phyloP scores from a whole-genome alignment of 2,888 invertebrate genomes.

The Noctua fimbriata region DNA sequence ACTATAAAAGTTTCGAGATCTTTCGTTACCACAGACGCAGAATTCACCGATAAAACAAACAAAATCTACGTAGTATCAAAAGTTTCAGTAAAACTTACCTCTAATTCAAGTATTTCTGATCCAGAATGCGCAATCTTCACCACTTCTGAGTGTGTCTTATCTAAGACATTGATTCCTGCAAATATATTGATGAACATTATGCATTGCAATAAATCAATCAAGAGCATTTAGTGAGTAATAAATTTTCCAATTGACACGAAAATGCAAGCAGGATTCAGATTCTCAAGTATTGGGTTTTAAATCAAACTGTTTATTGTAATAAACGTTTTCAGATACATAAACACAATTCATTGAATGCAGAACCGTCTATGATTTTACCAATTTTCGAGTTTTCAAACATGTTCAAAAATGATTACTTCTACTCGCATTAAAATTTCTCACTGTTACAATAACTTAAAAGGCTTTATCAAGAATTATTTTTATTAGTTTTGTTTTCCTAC shows the following conservation, averaged over 20 bases:
- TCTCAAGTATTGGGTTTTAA: slow-evolving; percentile 3
- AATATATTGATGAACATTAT: slow-evolving; percentile 62
- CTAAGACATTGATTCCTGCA: slow-evolving; percentile 95
- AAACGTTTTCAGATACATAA: not conserved
- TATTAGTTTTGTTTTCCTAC: not conserved
- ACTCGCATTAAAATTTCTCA: too few relatives aligned
- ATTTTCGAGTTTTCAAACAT: not conserved
- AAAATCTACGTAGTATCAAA: not conserved
- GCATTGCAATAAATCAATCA: slow-evolving; percentile 50
- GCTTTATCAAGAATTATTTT: not conserved
- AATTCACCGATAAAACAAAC: not conserved
- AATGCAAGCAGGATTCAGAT: slow-evolving; percentile 29
- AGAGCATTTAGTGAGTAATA: slow-evolving; percentile 46
- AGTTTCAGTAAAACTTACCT: slow-evolving; percentile 85
- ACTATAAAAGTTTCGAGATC: not conserved
- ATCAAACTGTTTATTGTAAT: slow-evolving; percentile 29
- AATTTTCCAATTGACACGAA: slow-evolving; percentile 46
- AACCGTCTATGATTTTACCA: not conserved
- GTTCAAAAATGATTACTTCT: not conserved
- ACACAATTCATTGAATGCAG: not conserved
- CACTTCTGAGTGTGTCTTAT: slow-evolving; percentile 98
- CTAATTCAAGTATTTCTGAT: slow-evolving; percentile 95
- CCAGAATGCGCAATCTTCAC: slow-evolving; percentile 97
- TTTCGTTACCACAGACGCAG: not conserved
- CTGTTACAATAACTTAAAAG: not conserved